These are phyloP conservation scores for Cybosia mesomella DNA, from an alignment of 2,888 invertebrate species.

Conservation along the genomic window DNA sequence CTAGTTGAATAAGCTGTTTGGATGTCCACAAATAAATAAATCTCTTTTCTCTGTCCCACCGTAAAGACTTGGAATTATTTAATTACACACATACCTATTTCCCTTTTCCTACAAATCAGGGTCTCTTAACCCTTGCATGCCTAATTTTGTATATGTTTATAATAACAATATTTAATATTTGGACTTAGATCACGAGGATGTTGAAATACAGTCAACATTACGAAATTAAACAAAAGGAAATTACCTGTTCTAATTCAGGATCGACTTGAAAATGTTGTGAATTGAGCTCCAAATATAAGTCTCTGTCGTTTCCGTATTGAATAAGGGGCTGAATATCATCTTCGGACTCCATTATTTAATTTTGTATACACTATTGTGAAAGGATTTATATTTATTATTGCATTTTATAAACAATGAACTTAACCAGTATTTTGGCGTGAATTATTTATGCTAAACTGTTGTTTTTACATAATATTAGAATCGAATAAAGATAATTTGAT, in stretches of 20 bases:
- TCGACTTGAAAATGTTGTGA: conserved; percentile 69
- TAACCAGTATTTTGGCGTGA: neutral
- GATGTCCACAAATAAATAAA: no score
- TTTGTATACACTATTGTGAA: neutral
- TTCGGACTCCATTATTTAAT: conserved; percentile 66
- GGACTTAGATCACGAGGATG: no score
- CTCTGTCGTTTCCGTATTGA: conserved; percentile 61
- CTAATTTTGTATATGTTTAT: no score
- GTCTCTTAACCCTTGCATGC: no score
- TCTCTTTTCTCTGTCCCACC: no score
- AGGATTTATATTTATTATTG: neutral
- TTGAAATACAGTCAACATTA: neutral
- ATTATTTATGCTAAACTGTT: neutral
- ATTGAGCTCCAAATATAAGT: conserved; percentile 56
- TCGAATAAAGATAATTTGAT: neutral
- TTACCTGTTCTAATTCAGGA: conserved; percentile 80
- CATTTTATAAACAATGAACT: neutral
- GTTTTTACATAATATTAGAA: neutral
- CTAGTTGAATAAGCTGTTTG: no score
- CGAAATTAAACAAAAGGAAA: neutral
- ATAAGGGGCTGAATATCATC: conserved; percentile 78
- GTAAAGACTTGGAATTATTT: no score
- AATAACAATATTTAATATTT: no score
- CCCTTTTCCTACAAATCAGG: no score
- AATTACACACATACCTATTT: no score